phyloP scores from a whole-genome alignment of 2,888 invertebrate genomes.

The Thera britannica region DNA sequence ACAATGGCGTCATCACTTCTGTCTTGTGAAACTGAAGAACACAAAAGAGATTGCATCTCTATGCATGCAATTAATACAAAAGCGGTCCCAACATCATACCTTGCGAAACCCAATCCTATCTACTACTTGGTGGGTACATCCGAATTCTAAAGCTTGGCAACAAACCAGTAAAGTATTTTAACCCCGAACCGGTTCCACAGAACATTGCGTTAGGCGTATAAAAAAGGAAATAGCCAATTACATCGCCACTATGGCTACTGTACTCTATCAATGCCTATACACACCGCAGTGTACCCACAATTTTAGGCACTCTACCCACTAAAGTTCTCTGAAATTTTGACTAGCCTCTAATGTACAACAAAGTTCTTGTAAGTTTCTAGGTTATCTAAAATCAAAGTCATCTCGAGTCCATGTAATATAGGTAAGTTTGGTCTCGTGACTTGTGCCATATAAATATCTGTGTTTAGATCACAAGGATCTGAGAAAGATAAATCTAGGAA shows the following conservation, averaged over 20 bases:
- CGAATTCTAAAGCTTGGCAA: conserved; percentile 21
- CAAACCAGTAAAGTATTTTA: conserved; percentile 37
- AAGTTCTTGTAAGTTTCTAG: too few relatives aligned
- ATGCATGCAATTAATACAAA: conserved; percentile 1
- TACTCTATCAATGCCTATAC: background rate
- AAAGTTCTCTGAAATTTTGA: too few relatives aligned
- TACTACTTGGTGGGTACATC: background rate
- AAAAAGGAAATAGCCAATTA: conserved; percentile 60
- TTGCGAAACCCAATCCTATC: conserved; percentile 8
- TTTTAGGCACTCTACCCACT: background rate
- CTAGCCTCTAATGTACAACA: too few relatives aligned
- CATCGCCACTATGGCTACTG: conserved; percentile 37
- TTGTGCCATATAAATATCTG: background rate
- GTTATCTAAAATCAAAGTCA: too few relatives aligned
- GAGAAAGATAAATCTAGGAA: background rate
- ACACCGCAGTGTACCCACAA: background rate
- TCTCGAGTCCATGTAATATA: too few relatives aligned
- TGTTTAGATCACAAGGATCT: background rate
- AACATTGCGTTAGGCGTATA: conserved; percentile 40
- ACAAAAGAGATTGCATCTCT: conserved; percentile 2
- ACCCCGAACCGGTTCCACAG: conserved; percentile 51
- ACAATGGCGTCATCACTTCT: background rate
- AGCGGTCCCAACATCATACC: conserved; percentile 3
- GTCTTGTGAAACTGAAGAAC: background rate
- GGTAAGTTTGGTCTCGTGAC: too few relatives aligned